Conservation (phyloP, 2,797 vertebrate species). For the Sebastes kiyomatsui region DNA sequence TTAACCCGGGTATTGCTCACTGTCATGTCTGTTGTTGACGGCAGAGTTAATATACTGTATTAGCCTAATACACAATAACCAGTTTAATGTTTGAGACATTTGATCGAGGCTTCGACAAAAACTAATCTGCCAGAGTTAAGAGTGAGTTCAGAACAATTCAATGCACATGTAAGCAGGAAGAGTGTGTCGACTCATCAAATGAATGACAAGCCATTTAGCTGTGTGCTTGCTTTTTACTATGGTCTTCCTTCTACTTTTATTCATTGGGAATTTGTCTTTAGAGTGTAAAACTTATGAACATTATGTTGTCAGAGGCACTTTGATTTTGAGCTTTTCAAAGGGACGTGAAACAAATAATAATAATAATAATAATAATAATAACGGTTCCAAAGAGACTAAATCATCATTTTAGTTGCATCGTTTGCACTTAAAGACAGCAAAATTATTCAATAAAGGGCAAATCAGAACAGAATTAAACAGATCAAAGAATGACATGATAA, state of each 20-base stretch:
- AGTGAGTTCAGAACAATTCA: background rate
- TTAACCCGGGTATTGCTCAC: background rate
- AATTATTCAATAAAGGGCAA: background rate
- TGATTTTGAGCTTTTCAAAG: background rate
- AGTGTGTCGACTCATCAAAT: background rate
- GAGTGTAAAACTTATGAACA: background rate
- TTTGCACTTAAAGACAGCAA: background rate
- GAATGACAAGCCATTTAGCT: slow-evolving; percentile 1
- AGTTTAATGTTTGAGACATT: background rate
- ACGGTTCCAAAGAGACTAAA: background rate
- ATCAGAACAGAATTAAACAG: background rate
- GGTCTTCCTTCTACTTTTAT: background rate
- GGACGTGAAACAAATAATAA: background rate
- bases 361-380: background rate
- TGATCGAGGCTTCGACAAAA: background rate
- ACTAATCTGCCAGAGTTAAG: background rate
- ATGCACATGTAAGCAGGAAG: background rate
- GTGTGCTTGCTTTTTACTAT: background rate
- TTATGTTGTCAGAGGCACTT: background rate
- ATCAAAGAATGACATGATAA: background rate
- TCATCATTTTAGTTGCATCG: background rate
- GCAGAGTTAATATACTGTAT: background rate
- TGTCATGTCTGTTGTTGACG: background rate
- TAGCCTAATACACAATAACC: background rate
- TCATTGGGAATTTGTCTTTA: slow-evolving; percentile 9